Conservation (phyloP, 2,797 vertebrate species). For the Lagocephalus sceleratus region DNA sequence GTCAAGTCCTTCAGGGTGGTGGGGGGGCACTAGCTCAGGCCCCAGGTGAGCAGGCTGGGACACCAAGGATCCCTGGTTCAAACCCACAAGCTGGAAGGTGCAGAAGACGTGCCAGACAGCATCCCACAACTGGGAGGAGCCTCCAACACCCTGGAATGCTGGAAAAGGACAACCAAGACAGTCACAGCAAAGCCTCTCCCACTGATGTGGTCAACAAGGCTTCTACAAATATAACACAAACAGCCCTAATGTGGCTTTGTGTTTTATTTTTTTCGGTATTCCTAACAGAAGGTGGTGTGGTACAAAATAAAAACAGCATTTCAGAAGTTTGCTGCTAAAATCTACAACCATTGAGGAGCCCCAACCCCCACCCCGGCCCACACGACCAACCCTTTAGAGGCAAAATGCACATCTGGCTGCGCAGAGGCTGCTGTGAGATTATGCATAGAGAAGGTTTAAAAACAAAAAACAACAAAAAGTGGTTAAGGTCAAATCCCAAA, state of each 20-base stretch:
- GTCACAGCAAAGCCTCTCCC: no score
- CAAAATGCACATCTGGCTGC: slow-evolving; percentile 22
- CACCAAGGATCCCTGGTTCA: no score
- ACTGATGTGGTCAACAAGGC: neutral
- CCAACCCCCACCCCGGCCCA: slow-evolving; percentile 30
- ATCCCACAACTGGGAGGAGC: no score
- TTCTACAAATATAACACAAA: neutral
- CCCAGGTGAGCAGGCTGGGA: no score
- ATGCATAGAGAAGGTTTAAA: slow-evolving; percentile 67
- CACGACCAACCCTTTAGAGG: slow-evolving; percentile 14
- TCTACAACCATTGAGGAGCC: slow-evolving; percentile 27
- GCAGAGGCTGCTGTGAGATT: slow-evolving; percentile 37
- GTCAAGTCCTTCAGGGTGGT: no score
- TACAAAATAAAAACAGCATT: slow-evolving; percentile 18
- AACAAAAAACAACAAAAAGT: slow-evolving; percentile 39
- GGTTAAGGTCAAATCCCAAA: slow-evolving; percentile 57
- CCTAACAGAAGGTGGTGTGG: slow-evolving; percentile 34
- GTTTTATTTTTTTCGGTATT: slow-evolving; percentile 30
- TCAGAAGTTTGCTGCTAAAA: slow-evolving; percentile 23
- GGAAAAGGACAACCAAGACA: no score
- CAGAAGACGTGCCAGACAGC: no score
- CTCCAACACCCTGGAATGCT: no score
- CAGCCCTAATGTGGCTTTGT: slow-evolving; percentile 17
- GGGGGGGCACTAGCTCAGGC: no score
- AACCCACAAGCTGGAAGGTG: no score